A percentile compares a stretch with the other conserved stretches of the same genome.
Conservation (phyloP, 64 coral and sea anemone species). For the Dendronephthya gigantea region DNA sequence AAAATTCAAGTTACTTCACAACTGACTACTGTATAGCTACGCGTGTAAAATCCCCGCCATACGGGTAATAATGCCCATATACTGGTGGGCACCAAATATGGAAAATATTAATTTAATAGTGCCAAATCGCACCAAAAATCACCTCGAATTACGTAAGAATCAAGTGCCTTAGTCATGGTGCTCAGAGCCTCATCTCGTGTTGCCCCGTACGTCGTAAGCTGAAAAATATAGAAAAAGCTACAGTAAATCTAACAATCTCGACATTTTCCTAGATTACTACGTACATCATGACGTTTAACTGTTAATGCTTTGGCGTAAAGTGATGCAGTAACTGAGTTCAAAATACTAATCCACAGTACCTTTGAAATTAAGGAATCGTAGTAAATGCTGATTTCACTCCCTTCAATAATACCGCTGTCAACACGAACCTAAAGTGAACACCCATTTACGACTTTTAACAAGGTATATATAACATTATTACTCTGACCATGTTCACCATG, state of each 20-base stretch:
- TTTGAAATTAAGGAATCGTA: conserved; percentile 99
- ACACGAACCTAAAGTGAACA: conserved; percentile 60
- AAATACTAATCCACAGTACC: conserved; percentile 33
- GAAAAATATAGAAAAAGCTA: not conserved
- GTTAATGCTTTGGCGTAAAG: not conserved
- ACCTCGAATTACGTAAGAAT: conserved; percentile 98
- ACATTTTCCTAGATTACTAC: no score
- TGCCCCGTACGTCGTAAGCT: conserved; percentile 35
- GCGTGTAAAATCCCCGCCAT: no score
- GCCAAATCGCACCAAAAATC: not conserved
- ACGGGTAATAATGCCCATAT: no score
- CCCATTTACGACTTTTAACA: no score
- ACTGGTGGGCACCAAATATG: no score
- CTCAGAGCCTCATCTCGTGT: conserved; percentile 80
- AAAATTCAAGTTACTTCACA: not conserved
- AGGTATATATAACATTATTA: no score
- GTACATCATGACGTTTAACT: no score
- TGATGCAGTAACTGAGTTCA: not conserved
- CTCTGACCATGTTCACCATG: no score
- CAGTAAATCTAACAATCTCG: no score
- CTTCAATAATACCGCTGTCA: conserved; percentile 98
- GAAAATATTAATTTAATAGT: no score
- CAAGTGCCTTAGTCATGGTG: conserved; percentile 86
- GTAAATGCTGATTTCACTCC: conserved; percentile 98
- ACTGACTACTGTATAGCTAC: no score